These are phyloP conservation scores for Alloscopus bannaensis DNA, from an alignment of 2,888 invertebrate genomes.

Conservation along the genomic window DNA sequence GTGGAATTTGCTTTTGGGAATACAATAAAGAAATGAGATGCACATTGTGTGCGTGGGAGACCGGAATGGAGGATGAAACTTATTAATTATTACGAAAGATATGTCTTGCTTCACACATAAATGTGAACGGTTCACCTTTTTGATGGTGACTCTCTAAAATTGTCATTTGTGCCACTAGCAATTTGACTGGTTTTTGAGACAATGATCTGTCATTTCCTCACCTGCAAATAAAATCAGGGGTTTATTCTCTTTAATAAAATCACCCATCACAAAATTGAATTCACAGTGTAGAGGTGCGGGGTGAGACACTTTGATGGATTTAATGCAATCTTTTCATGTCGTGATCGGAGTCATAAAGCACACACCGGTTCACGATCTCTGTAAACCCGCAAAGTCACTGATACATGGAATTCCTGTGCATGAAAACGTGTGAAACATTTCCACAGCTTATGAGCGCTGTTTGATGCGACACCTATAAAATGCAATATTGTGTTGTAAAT, in stretches of 20 bases:
- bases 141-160: too few relatives aligned
- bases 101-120: too few relatives aligned
- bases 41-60: slow-evolving; percentile 25
- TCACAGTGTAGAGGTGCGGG: not conserved
- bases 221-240: not conserved
- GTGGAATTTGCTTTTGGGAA: slow-evolving; percentile 29
- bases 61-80: too few relatives aligned
- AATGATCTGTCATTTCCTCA: slow-evolving; percentile 19
- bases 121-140: not conserved
- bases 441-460: not conserved
- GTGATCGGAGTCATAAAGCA: slow-evolving; percentile 9
- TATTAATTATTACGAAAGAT: too few relatives aligned
- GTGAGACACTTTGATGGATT: too few relatives aligned
- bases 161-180: too few relatives aligned
- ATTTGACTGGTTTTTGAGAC: not conserved
- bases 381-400: not conserved
- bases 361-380: not conserved
- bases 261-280: not conserved
- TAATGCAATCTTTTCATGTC: slow-evolving; percentile 11
- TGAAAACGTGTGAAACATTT: not conserved
- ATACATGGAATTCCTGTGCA: not conserved
- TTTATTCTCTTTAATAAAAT: not conserved
- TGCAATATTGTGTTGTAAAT: not conserved
- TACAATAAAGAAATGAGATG: slow-evolving; percentile 38
- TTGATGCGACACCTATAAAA: too few relatives aligned